Percentiles rank a stretch among this genome's conserved stretches.
Conservation (phyloP, 1,140 invertebrate species). For the Heliconius eleuchia region DNA sequence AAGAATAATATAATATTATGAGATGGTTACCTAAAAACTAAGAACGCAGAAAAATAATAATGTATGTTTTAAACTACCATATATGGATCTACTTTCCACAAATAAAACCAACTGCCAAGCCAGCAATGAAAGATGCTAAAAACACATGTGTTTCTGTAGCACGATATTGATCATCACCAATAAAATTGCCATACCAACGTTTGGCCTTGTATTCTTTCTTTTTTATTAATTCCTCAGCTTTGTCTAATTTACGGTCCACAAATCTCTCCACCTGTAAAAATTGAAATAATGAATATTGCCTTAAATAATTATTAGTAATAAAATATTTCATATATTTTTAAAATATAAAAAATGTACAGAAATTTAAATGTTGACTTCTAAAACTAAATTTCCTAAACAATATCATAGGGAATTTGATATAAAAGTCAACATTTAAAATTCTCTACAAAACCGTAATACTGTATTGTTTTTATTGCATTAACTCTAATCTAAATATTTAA, state of each 20-base stretch:
- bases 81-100: conserved; percentile 68
- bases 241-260: conserved; percentile 89
- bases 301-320: background rate
- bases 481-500: no score
- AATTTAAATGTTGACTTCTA: no score
- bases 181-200: conserved; percentile 87
- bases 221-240: conserved; percentile 87
- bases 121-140: conserved; percentile 87
- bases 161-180: conserved; percentile 84
- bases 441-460: no score
- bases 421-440: no score
- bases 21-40: conserved; percentile 23
- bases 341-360: no score
- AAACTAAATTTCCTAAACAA: no score
- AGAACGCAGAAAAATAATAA: conserved; percentile 9
- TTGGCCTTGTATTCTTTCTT: conserved; percentile 85
- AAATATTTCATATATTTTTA: no score
- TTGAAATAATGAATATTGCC: background rate
- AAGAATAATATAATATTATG: conserved; percentile 16
- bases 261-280: conserved; percentile 86
- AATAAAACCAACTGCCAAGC: conserved; percentile 85
- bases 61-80: background rate
- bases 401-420: no score
- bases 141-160: conserved; percentile 89
- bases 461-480: no score